Percentiles rank a stretch among this genome's conserved stretches.
Conservation (phyloP, 2,888 invertebrate species). For the Criorhina ranunculi region DNA sequence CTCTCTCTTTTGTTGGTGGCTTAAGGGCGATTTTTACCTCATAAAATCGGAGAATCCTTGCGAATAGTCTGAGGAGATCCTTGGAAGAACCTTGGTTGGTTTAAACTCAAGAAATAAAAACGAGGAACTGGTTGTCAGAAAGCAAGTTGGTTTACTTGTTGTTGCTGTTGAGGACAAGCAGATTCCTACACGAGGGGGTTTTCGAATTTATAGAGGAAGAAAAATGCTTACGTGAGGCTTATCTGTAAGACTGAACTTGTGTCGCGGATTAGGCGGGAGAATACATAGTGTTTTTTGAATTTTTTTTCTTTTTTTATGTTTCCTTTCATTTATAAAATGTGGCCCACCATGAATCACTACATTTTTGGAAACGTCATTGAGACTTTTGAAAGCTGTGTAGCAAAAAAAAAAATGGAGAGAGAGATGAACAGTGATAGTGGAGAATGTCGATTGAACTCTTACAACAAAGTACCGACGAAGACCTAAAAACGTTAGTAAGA, state of each 20-base stretch:
- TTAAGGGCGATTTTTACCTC: slow-evolving; percentile 34
- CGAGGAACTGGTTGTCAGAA: not conserved
- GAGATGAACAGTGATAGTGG: no score
- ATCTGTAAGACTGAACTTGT: not conserved
- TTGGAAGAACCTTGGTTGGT: not conserved
- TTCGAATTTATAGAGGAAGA: not conserved
- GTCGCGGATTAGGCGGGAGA: not conserved
- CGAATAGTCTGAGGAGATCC: not conserved
- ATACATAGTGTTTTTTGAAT: no score
- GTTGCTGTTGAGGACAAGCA: not conserved
- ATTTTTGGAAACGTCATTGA: no score
- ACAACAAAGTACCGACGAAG: no score
- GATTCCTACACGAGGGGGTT: not conserved
- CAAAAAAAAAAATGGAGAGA: no score
- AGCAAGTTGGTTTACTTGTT: not conserved
- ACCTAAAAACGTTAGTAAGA: no score
- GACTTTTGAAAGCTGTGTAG: no score
- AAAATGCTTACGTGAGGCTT: not conserved
- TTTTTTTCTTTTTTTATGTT: no score
- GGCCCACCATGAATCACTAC: no score
- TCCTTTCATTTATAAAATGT: no score
- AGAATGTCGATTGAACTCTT: no score
- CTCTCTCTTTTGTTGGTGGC: slow-evolving; percentile 3
- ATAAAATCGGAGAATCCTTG: slow-evolving; percentile 18
- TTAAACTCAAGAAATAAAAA: not conserved